Conservation (phyloP, 2,888 invertebrate genomes). For the Empis livida region DNA sequence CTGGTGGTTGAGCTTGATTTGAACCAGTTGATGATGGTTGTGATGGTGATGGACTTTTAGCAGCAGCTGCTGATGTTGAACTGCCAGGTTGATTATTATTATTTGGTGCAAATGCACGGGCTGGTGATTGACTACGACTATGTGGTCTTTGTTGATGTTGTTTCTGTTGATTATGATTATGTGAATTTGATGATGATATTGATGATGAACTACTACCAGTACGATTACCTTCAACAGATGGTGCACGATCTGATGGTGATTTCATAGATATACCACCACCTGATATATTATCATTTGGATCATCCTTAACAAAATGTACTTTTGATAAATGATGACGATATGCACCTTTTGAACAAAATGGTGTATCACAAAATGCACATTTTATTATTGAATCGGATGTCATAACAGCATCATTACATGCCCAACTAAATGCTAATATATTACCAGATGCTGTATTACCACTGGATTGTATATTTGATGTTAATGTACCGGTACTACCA, state of each 20-base stretch:
- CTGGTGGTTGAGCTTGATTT: constrained; percentile 22
- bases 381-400: constrained; percentile 82
- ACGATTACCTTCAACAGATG: constrained; percentile 13
- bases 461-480: constrained; percentile 21
- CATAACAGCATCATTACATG: constrained; percentile 83
- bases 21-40: constrained; percentile 7
- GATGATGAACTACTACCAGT: not conserved
- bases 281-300: constrained; percentile 41
- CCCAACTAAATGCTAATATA: constrained; percentile 86
- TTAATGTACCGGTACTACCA: constrained; percentile 11
- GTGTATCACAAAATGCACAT: constrained; percentile 89
- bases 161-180: not conserved
- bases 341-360: constrained; percentile 92
- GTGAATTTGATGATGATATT: not conserved
- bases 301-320: constrained; percentile 90
- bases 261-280: constrained; percentile 8
- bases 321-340: constrained; percentile 92
- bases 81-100: constrained; percentile 20
- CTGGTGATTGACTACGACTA: constrained; percentile 12
- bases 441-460: constrained; percentile 48
- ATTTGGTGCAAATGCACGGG: not conserved
- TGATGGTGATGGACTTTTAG: constrained; percentile 8
- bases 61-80: constrained; percentile 14
- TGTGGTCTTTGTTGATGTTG: not conserved
- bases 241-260: constrained; percentile 21